Conservation (phyloP, 2,113 vertebrate species). For the Glareola pratincola region DNA sequence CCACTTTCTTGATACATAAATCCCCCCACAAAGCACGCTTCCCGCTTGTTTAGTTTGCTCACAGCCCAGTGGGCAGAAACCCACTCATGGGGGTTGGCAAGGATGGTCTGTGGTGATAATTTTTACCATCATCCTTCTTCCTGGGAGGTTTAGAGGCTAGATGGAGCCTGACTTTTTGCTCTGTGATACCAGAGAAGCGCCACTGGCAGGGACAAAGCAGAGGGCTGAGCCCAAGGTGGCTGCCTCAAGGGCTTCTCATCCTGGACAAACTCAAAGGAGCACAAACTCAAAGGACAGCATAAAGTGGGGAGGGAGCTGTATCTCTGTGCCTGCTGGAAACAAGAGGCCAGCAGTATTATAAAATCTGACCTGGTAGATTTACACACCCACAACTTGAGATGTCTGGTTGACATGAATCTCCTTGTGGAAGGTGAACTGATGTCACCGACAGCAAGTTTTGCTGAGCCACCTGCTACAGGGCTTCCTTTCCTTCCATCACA, state of each 20-base stretch:
- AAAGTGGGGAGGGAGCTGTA: not conserved
- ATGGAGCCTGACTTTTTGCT: not conserved
- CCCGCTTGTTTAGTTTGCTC: not conserved
- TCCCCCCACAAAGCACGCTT: not conserved
- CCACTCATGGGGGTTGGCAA: not conserved
- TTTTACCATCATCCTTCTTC: not conserved
- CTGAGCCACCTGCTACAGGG: not conserved
- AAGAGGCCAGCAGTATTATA: not conserved
- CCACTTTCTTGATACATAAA: not conserved
- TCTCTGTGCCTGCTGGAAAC: not conserved
- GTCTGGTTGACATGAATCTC: not conserved
- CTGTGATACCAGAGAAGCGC: not conserved
- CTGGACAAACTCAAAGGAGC: no score
- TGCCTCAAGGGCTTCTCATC: fast-evolving
- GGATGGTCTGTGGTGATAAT: not conserved
- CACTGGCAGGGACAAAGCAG: not conserved
- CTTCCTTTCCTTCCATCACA: not conserved
- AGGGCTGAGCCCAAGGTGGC: not conserved
- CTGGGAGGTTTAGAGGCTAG: not conserved
- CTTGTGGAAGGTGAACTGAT: not conserved
- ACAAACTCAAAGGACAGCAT: not conserved
- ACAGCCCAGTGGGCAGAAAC: fast-evolving
- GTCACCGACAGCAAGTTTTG: not conserved
- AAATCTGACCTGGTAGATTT: not conserved
- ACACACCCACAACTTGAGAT: fast-evolving